A percentile compares a stretch with the other conserved stretches of the same genome.
Evolutionary conservation across 2,797 vertebrate species (phyloP).

Genomic region (Coccyzus lansbergi): DNA sequence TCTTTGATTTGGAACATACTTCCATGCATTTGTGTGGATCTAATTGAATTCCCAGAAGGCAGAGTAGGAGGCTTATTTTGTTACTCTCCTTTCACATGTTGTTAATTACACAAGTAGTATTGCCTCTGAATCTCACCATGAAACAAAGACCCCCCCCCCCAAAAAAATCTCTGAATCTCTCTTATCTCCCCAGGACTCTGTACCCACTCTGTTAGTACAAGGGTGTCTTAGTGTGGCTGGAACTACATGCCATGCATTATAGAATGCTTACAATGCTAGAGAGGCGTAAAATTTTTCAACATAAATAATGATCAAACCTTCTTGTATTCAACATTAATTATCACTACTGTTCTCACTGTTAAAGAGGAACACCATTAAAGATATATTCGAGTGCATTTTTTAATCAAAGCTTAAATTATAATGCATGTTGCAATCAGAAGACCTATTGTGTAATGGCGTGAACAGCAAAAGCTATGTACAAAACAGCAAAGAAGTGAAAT

Average conservation of each 20-base stretch:
- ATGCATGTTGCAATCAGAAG: background rate
- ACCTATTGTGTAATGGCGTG: background rate
- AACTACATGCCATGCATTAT: background rate
- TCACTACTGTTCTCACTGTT: background rate
- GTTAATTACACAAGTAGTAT: background rate
- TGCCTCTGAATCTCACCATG: background rate
- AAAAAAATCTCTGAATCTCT: background rate
- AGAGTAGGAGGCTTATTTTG: background rate
- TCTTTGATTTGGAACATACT: background rate
- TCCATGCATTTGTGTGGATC: background rate
- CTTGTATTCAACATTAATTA: background rate
- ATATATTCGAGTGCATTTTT: background rate
- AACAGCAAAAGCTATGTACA: background rate
- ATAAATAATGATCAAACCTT: background rate
- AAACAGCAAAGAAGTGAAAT: background rate
- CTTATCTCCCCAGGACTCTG: background rate
- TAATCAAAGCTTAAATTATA: constrained; percentile 29
- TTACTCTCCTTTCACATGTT: background rate
- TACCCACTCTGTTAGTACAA: background rate
- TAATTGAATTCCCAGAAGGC: background rate
- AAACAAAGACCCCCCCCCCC: background rate
- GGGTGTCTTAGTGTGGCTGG: background rate
- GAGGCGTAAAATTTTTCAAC: background rate
- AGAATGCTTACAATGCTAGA: background rate
- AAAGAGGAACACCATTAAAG: background rate